Conservation (phyloP, 2,113 vertebrate species). For the Cyphomyrus plagiostoma region DNA sequence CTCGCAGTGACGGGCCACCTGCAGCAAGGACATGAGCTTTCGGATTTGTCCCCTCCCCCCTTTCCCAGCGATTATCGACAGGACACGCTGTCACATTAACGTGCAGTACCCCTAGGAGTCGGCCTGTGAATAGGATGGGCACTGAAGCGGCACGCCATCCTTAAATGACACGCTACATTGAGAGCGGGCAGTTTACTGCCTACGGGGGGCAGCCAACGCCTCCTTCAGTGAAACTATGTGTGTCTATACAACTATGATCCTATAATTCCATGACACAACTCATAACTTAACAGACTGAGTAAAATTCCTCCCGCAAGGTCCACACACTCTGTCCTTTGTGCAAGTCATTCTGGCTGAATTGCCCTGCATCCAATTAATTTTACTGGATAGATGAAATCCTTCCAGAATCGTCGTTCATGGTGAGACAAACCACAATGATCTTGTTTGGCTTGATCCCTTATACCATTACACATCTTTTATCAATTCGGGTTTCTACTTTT, state of each 20-base stretch:
- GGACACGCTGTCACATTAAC: background rate
- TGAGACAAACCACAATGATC: background rate
- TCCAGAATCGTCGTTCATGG: background rate
- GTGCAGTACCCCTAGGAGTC: background rate
- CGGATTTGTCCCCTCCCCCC: slow-evolving; percentile 8
- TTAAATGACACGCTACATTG: background rate
- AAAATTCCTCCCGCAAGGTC: background rate
- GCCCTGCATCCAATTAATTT: background rate
- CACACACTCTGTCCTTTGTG: background rate
- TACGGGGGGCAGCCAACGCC: background rate
- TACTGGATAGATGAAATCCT: background rate
- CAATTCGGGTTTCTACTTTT: background rate
- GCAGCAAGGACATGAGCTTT: slow-evolving; percentile 27
- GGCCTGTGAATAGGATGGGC: background rate
- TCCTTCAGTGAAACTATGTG: background rate
- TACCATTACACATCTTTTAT: background rate
- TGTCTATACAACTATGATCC: background rate
- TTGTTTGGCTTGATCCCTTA: background rate
- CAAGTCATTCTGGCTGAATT: background rate
- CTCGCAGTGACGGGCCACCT: slow-evolving; percentile 25
- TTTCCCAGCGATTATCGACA: background rate
- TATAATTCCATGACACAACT: background rate
- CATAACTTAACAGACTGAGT: background rate
- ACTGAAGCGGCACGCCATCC: background rate
- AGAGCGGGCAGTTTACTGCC: background rate